phyloP scores from a whole-genome alignment of 2,113 vertebrate species.

The Sardina pilchardus region DNA sequence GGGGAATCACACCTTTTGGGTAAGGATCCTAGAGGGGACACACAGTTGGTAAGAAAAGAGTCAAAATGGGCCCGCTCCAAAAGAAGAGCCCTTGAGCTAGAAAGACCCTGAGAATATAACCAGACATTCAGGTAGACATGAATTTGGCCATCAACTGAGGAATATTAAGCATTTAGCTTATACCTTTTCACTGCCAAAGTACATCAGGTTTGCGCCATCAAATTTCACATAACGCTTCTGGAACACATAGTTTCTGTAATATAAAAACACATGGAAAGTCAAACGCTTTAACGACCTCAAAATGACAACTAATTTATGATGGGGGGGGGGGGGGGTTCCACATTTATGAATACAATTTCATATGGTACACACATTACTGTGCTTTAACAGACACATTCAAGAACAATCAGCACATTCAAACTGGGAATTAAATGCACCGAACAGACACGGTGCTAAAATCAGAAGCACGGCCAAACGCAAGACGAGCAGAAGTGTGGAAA shows the following conservation, averaged over 20 bases:
- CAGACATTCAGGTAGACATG: background rate
- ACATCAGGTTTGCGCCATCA: constrained; percentile 91
- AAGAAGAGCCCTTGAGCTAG: background rate
- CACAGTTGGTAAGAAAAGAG: constrained; percentile 25
- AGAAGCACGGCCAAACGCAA: constrained; percentile 19
- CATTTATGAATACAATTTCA: background rate
- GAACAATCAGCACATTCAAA: background rate
- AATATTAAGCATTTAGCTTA: background rate
- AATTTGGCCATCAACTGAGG: background rate
- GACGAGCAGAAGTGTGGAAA: background rate
- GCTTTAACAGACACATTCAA: background rate
- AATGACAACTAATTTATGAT: background rate
- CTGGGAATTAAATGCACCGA: background rate
- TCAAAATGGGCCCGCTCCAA: background rate
- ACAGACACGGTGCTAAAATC: background rate
- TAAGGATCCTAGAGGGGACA: constrained; percentile 81
- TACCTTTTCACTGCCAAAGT: constrained; percentile 95
- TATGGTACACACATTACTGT: background rate
- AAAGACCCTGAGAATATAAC: background rate
- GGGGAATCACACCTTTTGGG: constrained; percentile 90
- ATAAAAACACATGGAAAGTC: constrained; percentile 13
- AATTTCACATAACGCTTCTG: constrained; percentile 94
- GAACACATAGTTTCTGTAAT: constrained; percentile 91
- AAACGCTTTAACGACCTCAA: background rate
- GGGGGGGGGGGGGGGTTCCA: too few relatives aligned